phyloP scores from a whole-genome alignment of 1,140 invertebrate genomes.

The Mesaphorura yosii region DNA sequence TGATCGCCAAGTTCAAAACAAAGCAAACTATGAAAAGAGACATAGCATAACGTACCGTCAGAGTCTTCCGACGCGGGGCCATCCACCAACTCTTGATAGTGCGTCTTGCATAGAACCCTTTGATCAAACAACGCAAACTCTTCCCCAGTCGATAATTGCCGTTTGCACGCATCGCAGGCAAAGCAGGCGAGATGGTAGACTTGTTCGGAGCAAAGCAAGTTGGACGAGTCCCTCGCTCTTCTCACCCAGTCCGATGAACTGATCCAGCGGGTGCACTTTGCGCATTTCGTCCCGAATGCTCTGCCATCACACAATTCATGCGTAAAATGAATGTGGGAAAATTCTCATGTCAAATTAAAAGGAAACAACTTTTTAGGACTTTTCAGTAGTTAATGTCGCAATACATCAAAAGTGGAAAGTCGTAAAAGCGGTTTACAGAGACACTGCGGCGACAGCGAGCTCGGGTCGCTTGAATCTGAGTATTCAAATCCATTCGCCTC shows the following conservation, averaged over 20 bases:
- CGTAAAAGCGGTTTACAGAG: background rate
- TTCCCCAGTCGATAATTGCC: slow-evolving; percentile 92
- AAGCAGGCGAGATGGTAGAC: slow-evolving; percentile 73
- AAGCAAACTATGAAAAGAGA: background rate
- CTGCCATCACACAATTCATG: slow-evolving; percentile 47
- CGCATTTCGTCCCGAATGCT: slow-evolving; percentile 91
- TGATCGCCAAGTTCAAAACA: background rate
- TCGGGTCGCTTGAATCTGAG: no score
- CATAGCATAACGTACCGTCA: no score
- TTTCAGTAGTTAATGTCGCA: background rate
- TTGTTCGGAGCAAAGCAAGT: slow-evolving; percentile 47
- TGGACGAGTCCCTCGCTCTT: slow-evolving; percentile 39
- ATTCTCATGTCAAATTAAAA: background rate
- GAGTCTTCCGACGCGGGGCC: slow-evolving; percentile 41
- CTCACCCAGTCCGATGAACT: slow-evolving; percentile 94
- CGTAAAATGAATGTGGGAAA: background rate
- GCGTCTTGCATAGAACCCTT: slow-evolving; percentile 52
- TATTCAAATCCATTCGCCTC: background rate
- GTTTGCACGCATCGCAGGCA: slow-evolving; percentile 70
- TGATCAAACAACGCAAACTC: slow-evolving; percentile 92
- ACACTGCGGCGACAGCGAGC: background rate
- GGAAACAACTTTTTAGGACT: background rate
- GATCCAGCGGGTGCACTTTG: slow-evolving; percentile 84
- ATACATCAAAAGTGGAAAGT: background rate
- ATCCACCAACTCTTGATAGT: slow-evolving; percentile 87